A percentile compares a stretch with the other conserved stretches of the same genome.
Conservation (phyloP, 2,888 invertebrate species). For the Torymus auratus region DNA sequence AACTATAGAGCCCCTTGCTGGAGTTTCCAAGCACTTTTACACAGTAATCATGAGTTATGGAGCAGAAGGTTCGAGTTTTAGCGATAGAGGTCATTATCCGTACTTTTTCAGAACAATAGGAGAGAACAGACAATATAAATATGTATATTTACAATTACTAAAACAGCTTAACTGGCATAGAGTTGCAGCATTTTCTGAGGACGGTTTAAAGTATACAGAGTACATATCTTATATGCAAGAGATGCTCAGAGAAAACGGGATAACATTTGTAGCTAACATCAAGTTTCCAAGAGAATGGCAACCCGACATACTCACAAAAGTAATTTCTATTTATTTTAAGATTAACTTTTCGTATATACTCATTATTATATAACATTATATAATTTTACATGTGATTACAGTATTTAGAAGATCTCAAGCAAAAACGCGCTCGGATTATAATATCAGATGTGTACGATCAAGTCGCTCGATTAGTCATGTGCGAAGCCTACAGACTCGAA, state of each 20-base stretch:
- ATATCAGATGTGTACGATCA: constrained; percentile 88
- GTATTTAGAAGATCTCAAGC: constrained; percentile 83
- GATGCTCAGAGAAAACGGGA: constrained; percentile 80
- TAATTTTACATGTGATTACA: constrained; percentile 67
- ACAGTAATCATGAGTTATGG: constrained; percentile 87
- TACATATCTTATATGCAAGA: constrained; percentile 86
- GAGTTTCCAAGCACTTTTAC: constrained; percentile 85
- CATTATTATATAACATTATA: background rate
- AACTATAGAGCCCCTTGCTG: constrained; percentile 88
- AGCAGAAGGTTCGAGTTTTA: constrained; percentile 86
- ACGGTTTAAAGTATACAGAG: constrained; percentile 87
- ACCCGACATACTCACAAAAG: constrained; percentile 80
- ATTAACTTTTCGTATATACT: background rate
- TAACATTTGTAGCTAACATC: constrained; percentile 82
- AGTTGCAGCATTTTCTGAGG: constrained; percentile 87
- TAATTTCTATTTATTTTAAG: constrained; percentile 68
- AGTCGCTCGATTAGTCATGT: constrained; percentile 86
- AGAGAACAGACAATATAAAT: constrained; percentile 84
- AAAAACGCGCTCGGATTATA: constrained; percentile 84
- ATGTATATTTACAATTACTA: constrained; percentile 82
- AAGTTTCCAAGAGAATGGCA: constrained; percentile 83
- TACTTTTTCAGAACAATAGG: constrained; percentile 90
- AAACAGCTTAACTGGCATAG: constrained; percentile 82
- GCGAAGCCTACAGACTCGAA: constrained; percentile 85
- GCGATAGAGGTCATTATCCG: constrained; percentile 84